These are phyloP conservation scores for Cyrtodaria siliqua DNA, from an alignment of 2,888 invertebrate genomes.

Conservation along the genomic window DNA sequence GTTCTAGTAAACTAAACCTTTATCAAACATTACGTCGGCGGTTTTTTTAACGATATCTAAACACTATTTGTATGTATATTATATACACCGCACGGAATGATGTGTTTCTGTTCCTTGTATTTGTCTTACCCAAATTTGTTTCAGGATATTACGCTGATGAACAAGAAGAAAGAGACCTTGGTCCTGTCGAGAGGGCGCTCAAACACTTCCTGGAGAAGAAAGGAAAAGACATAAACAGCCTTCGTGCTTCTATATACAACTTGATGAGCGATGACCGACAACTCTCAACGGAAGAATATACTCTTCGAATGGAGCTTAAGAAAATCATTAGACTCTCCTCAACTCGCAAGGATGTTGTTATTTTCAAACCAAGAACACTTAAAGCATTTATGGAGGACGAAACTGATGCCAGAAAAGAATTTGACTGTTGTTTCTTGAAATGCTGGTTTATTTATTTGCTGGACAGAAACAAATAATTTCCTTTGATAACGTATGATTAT, in stretches of 20 bases:
- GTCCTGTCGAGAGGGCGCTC: conserved; percentile 43
- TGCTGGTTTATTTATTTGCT: no score
- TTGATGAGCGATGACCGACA: conserved; percentile 3
- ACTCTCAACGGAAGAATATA: conserved; percentile 1
- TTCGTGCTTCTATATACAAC: conserved; percentile 21
- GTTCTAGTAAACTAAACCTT: no score
- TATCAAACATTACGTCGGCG: no score
- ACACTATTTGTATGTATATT: no score
- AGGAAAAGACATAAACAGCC: background rate
- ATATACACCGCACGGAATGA: no score
- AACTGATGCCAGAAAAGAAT: background rate
- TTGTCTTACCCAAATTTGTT: no score
- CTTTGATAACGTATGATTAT: no score
- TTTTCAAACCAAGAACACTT: conserved; percentile 36
- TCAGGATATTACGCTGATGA: conserved; percentile 23
- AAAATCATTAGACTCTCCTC: conserved; percentile 28
- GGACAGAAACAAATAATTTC: no score
- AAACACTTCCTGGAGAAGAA: conserved; percentile 11
- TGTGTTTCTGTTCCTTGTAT: no score
- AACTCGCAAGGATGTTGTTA: conserved; percentile 5
- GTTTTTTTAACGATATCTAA: no score
- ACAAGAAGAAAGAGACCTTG: conserved; percentile 33
- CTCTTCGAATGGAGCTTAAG: conserved; percentile 9
- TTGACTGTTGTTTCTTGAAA: no score
- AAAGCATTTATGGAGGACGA: conserved; percentile 37